Base-by-base conservation (phyloP, 2,797 vertebrate species). In the Sebastolobus altivelis region DNA sequence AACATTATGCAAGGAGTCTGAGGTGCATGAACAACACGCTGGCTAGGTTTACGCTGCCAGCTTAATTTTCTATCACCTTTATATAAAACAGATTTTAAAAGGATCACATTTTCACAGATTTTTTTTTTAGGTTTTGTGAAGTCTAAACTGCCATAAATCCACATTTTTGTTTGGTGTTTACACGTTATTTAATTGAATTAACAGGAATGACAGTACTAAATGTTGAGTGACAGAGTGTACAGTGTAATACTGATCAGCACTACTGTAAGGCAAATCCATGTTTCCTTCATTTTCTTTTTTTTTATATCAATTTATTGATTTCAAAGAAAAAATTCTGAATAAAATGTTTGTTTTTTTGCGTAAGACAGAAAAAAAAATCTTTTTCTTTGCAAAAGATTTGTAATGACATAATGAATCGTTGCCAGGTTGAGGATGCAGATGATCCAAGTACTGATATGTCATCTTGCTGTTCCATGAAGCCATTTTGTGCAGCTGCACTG, bases 181-280 rank as follows among this genome's bases (percentile, higher is more conserved):
- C 22, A 82, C 38, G 58, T 67, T 54, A 49, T 80, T 78, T 73
- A 35, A 74, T 71, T 60, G 10, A 65, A 72, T 68, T 72, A 85
- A 83, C 46, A 79, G 66, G 31, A 87, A 69, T 79, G 76, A 80
- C 67, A 27, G 29, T 75, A 77, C 65, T 88, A 83, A 82, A 68
- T 79, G 69, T 37, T 75, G 54, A 82, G 46, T 86, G 59, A 76
- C 27, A 38, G 58, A 70, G 74, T 72, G 77, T 65, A 66, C 62
- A 83, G 63, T 87, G 52, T 71, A 68, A 78, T 77, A 79, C 58
- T 84, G 25, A 81, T 80, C 58, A 87, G 27, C 75, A 58, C 35
- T 74, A 70, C 73, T 85, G 70, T 75, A 29, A 67, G 55, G 69
- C 25, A 65, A 65, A 84, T 78, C 31, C 18, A 55, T 74, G 33